Evolutionary conservation across 1,140 invertebrate species (phyloP).

Genomic region (Dendrolimus punctatus): DNA sequence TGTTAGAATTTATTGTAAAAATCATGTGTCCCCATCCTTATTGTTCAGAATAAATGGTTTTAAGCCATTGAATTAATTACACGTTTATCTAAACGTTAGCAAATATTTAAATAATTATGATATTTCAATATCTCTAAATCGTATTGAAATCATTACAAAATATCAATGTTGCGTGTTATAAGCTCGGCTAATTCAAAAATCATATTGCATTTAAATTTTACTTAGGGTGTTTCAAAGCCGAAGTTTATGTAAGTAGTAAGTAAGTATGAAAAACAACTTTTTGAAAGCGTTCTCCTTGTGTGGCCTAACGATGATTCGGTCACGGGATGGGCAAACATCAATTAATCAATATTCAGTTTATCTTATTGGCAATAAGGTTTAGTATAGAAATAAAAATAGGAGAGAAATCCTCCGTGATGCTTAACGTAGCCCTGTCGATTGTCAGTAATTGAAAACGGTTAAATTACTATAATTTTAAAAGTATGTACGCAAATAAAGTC

Average conservation of each 20-base stretch:
- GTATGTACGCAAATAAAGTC: no score
- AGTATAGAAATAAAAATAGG: not conserved
- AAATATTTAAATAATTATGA: not conserved
- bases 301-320: constrained; percentile 8
- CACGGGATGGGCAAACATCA: constrained; percentile 4
- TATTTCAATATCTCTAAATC: not conserved
- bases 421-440: not conserved
- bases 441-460: constrained; percentile 11
- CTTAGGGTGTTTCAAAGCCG: constrained; percentile 9
- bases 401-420: no score
- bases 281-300: constrained; percentile 12
- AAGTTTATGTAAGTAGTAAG: no score
- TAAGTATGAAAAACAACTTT: constrained; percentile 12
- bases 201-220: constrained; percentile 14
- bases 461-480: not conserved
- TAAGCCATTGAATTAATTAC: not conserved
- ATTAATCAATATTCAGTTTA: not conserved
- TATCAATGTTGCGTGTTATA: constrained; percentile 1
- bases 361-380: not conserved
- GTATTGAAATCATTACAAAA: no score
- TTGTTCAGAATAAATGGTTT: no score
- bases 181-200: constrained; percentile 12
- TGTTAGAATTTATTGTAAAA: no score
- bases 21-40: no score
- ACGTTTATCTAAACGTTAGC: constrained; percentile 1